Conservation (phyloP, 2,113 vertebrate species). For the Vulpes lagopus region DNA sequence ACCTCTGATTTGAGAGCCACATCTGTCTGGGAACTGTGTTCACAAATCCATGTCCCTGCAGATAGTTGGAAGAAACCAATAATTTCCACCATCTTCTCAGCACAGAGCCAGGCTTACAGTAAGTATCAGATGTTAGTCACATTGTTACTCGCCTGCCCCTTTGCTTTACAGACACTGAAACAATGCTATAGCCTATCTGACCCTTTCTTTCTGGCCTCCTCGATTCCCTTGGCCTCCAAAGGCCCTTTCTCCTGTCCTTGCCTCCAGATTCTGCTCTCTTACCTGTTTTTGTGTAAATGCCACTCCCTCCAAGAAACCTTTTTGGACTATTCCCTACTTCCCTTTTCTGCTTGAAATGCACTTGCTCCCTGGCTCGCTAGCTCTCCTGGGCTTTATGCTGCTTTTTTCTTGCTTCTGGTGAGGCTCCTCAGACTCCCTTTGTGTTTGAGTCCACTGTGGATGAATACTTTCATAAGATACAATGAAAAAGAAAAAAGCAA, state of each 20-base stretch:
- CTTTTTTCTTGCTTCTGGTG: background rate
- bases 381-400: background rate
- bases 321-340: background rate
- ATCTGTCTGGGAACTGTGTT: background rate
- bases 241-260: background rate
- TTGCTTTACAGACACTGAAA: background rate
- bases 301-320: background rate
- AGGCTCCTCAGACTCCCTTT: background rate
- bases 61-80: background rate
- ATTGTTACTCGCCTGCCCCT: background rate
- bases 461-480: background rate
- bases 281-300: background rate
- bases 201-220: background rate
- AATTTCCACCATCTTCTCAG: background rate
- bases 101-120: background rate
- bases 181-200: background rate
- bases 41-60: constrained; percentile 13
- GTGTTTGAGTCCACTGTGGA: background rate
- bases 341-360: background rate
- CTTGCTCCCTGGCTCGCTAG: background rate
- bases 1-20: background rate
- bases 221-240: background rate
- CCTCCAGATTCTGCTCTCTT: background rate
- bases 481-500: background rate
- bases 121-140: constrained; percentile 24